Base-by-base conservation (phyloP, 2,888 invertebrate species). In the Parapristionchus giblindavisi region DNA sequence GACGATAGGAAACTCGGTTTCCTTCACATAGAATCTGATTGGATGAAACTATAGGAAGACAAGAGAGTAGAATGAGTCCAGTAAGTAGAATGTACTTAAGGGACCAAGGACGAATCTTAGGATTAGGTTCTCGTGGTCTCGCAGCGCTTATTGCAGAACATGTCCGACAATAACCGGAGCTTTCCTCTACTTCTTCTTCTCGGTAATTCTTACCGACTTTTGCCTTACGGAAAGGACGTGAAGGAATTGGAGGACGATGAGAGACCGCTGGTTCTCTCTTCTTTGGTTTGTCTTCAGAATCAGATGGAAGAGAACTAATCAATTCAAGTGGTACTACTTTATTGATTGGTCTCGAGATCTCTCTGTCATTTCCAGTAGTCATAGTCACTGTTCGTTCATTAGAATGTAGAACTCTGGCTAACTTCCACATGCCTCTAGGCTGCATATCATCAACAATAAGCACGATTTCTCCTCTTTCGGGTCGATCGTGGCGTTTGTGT, bases 371-470 rank as follows among this genome's bases (percentile, higher is more conserved):
- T 3, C 38, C 36, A 38, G 63, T 24, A 17, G 40, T 27, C 3
- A 63, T n/a, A 24, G 40, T 63, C 11, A 40, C 63, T 27, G n/a
- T 24, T 2, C 63, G 4, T 27, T 63, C 63, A 38, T 63, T 38
- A 21, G 40, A 36, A 11, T 14, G 36, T 2, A 63, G 14, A 36
- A 63, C 63, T 21, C 40, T 63, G 3, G 63, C 63, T 24, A 63
- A 24, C 24, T 63, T 63, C 63, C 63, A 63, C 2, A 40, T 24
- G 1, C 63, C 63, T 17, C 63, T 36, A 3, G 63, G 63, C 8
- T 14, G 17, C 36, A 38, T 63, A 24, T 63, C 63, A 38, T 63
- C 63, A 27, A 63, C 40, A 14, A 63, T 40, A 38, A 63, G 36
- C 38, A 63, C 63, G n/a, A 63, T 63, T 24, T 63, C 63, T 5